Evolutionary conservation across 2,888 invertebrate genomes (phyloP).

Genomic region (Stenoptilia bipunctidactyla): DNA sequence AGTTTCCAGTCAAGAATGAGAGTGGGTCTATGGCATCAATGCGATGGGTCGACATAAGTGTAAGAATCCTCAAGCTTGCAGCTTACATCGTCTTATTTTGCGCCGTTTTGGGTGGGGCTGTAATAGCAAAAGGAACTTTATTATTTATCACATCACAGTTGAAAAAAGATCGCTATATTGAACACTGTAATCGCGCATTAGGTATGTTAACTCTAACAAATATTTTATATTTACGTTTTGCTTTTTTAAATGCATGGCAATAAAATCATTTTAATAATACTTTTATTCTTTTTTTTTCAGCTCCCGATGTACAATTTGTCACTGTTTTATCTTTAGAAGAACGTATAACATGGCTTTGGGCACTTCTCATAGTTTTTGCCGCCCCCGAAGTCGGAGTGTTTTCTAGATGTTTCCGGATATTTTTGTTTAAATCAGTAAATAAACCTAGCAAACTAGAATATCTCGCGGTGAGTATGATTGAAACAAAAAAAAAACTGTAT

Average conservation of each 20-base stretch:
- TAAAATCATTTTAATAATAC: not conserved
- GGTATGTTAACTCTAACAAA: conserved; percentile 25
- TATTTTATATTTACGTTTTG: conserved; percentile 4
- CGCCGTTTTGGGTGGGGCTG: conserved; percentile 75
- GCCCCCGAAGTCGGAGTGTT: conserved; percentile 83
- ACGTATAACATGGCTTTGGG: conserved; percentile 84
- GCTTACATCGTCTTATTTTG: conserved; percentile 78
- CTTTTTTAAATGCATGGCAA: not conserved
- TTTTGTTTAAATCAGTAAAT: conserved; percentile 78
- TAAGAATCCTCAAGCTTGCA: conserved; percentile 76
- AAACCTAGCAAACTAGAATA: conserved; percentile 70
- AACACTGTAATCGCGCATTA: conserved; percentile 71
- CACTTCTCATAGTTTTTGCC: conserved; percentile 79
- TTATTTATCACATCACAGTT: conserved; percentile 82
- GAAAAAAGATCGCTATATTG: conserved; percentile 59
- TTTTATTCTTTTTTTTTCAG: conserved; percentile 37
- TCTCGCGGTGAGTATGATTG: conserved; percentile 61
- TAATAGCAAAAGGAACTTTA: conserved; percentile 79
- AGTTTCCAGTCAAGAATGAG: conserved; percentile 76
- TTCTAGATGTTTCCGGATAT: conserved; percentile 77
- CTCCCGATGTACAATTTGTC: conserved; percentile 72
- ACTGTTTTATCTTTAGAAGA: conserved; percentile 74
- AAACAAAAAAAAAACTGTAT: no score
- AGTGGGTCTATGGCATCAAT: conserved; percentile 77
- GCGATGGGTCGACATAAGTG: conserved; percentile 71